Evolutionary conservation across 2,888 invertebrate species (phyloP).

Genomic region (Erebia aethiops): DNA sequence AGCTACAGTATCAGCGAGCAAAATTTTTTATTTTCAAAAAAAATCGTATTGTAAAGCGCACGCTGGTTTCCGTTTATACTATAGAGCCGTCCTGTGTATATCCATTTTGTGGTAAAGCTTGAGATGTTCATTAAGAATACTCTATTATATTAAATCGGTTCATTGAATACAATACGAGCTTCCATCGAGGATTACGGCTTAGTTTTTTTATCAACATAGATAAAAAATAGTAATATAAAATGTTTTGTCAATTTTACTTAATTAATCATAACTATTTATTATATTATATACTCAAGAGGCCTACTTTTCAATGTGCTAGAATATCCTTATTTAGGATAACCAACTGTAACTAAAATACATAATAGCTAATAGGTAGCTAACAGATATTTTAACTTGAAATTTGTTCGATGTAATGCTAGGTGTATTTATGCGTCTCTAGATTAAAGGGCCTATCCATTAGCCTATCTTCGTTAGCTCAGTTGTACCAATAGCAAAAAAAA

Average conservation of each 20-base stretch:
- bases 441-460: background rate
- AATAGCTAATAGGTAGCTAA: background rate
- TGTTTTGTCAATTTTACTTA: slow-evolving; percentile 22
- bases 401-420: slow-evolving; percentile 21
- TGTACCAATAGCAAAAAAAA: background rate
- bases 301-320: slow-evolving; percentile 30
- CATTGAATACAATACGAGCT: slow-evolving; percentile 26
- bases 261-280: slow-evolving; percentile 12
- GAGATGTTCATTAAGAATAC: slow-evolving; percentile 24
- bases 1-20: too few species aligned
- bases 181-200: slow-evolving; percentile 27
- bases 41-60: too few species aligned
- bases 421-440: slow-evolving; percentile 5
- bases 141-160: slow-evolving; percentile 15
- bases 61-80: too few species aligned
- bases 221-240: slow-evolving; percentile 16
- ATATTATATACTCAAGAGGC: slow-evolving; percentile 8
- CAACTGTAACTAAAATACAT: slow-evolving; percentile 9
- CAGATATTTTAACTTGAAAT: slow-evolving; percentile 3
- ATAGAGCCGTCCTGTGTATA: too few species aligned
- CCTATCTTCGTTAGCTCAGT: background rate
- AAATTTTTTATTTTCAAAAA: too few species aligned
- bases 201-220: slow-evolving; percentile 19
- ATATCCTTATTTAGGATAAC: slow-evolving; percentile 19
- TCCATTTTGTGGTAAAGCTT: slow-evolving; percentile 9